Evolutionary conservation across 2,888 invertebrate genomes (phyloP).

Genomic region (Pristionchus arcanus): DNA sequence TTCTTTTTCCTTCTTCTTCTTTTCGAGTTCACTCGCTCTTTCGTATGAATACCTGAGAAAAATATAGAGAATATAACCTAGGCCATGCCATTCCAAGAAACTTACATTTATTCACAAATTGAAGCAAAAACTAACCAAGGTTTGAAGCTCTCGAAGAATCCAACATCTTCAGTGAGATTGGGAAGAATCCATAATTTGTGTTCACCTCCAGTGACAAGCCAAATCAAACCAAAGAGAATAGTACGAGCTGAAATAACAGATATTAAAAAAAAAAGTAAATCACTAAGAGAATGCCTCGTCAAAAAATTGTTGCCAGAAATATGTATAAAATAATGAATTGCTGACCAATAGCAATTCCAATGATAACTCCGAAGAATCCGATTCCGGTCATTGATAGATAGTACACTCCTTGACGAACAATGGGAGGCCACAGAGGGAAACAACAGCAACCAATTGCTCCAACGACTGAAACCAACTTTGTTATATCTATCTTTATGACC

Average conservation of each 20-base stretch:
- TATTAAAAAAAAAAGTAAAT: neutral
- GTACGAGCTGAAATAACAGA: slow-evolving; percentile 85
- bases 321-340: slow-evolving; percentile 59
- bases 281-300: neutral
- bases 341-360: slow-evolving; percentile 88
- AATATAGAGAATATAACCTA: neutral
- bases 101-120: neutral
- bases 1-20: slow-evolving; percentile 64
- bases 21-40: slow-evolving; percentile 57
- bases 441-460: slow-evolving; percentile 96
- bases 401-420: slow-evolving; percentile 90
- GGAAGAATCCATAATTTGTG: slow-evolving; percentile 98
- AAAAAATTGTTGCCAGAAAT: neutral
- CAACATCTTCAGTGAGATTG: slow-evolving; percentile 91
- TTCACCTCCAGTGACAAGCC: slow-evolving; percentile 90
- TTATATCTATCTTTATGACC: neutral
- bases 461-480: slow-evolving; percentile 84
- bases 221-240: slow-evolving; percentile 92
- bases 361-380: slow-evolving; percentile 93
- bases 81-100: neutral
- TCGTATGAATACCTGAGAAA: slow-evolving; percentile 51
- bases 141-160: slow-evolving; percentile 98
- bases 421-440: slow-evolving; percentile 98
- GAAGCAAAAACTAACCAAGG: slow-evolving; percentile 84
- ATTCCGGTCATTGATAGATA: slow-evolving; percentile 96